A percentile compares a stretch with the other conserved stretches of the same genome.
Evolutionary conservation across 2,888 invertebrate species (phyloP).

Genomic region (Synanthedon tipuliformis): DNA sequence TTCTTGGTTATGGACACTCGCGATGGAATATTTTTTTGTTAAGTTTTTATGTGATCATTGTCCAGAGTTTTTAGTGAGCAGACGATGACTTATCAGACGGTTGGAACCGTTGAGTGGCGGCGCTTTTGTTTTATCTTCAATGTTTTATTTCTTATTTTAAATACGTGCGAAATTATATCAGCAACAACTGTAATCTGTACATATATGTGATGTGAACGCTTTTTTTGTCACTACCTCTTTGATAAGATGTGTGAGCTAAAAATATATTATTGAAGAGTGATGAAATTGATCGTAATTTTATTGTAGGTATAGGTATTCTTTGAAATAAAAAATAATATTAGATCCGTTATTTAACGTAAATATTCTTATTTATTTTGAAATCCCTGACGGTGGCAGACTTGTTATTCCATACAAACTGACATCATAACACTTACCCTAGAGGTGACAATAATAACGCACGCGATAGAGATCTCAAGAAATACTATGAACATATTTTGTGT

Average conservation of each 20-base stretch:
- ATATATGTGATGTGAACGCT: too few species aligned
- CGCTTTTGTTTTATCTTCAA: conserved; percentile 22
- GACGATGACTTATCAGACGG: conserved; percentile 35
- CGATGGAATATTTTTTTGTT: conserved; percentile 21
- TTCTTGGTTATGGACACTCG: conserved; percentile 23
- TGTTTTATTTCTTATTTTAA: neutral
- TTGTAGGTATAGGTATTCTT: too few species aligned
- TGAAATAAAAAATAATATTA: too few species aligned
- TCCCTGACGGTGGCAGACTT: neutral
- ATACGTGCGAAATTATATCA: neutral
- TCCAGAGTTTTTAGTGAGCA: conserved; percentile 32
- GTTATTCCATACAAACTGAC: neutral
- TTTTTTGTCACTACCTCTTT: too few species aligned
- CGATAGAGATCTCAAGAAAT: neutral
- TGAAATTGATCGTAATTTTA: too few species aligned
- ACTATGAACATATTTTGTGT: too few species aligned
- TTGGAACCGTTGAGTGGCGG: conserved; percentile 26
- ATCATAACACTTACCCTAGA: neutral
- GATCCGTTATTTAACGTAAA: too few species aligned
- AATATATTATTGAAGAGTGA: too few species aligned
- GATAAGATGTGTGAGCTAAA: too few species aligned
- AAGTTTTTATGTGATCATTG: conserved; percentile 43
- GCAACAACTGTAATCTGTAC: too few species aligned
- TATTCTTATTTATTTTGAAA: too few species aligned
- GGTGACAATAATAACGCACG: neutral